These are phyloP conservation scores for Neofelis nebulosa DNA, from an alignment of 2,113 vertebrate genomes.

Conservation along the genomic window DNA sequence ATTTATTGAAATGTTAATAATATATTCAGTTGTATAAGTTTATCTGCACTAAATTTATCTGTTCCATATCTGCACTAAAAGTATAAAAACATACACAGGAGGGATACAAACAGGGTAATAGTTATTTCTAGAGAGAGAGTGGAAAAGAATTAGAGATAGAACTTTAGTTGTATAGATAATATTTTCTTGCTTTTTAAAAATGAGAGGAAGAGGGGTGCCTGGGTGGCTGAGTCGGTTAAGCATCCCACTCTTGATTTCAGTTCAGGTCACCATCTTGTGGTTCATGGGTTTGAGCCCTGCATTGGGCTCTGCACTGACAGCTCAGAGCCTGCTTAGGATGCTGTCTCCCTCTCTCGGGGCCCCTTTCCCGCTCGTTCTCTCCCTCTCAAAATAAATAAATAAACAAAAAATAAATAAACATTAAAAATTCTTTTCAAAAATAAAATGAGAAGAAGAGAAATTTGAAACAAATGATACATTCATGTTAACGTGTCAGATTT, in stretches of 20 bases:
- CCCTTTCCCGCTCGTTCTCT: too few relatives aligned
- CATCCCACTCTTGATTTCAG: too few relatives aligned
- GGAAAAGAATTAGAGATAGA: not conserved
- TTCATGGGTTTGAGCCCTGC: too few relatives aligned
- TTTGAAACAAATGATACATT: not conserved
- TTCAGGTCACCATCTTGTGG: too few relatives aligned
- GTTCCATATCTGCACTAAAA: not conserved
- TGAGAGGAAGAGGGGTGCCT: too few relatives aligned
- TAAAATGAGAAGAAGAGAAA: not conserved
- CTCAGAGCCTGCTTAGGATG: too few relatives aligned
- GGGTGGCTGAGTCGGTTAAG: too few relatives aligned
- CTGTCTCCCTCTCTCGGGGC: too few relatives aligned
- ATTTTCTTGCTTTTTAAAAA: not conserved
- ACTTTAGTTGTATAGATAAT: not conserved
- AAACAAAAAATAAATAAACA: too few relatives aligned
- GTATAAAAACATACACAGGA: not conserved
- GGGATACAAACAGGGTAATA: not conserved
- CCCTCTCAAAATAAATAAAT: too few relatives aligned
- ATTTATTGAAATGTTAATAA: slow-evolving; percentile 16
- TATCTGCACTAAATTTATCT: not conserved
- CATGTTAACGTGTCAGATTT: not conserved
- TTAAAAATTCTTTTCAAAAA: too few relatives aligned
- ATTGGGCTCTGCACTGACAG: too few relatives aligned
- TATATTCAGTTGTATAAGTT: not conserved
- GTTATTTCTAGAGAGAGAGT: not conserved